Evolutionary conservation across 2,113 vertebrate genomes (phyloP), one percentile per base, ranked within the genome.

Genomic region (Aythya baeri): DNA sequence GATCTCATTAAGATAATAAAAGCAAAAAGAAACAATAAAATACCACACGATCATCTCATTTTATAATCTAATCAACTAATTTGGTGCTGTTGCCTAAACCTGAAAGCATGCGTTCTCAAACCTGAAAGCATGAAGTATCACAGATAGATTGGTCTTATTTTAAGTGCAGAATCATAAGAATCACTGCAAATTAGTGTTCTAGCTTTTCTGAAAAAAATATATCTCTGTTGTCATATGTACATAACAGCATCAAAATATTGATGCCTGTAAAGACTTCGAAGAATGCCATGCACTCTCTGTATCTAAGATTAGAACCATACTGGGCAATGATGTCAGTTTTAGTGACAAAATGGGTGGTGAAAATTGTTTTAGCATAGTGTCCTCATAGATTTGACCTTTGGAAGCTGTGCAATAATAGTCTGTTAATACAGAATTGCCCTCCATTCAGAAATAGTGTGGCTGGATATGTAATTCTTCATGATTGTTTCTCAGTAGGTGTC

Each of bases 21-120:
- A 67, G 0, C 6, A 61, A 67, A 74, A 80, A 46, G 16, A 61
- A 76, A 14, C 11, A 41, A 4, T 34, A 63, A 59, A 73, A 36
- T 74, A 71, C 7, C 1, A 0, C 25, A 59, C 3, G 3, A 38
- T 27, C 68, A 26, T 36, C 6, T 50, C 0, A 21, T 63, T 82
- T 78, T 55, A 10, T 67, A 67, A 11, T 46, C 34, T 61, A 25
- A 7, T n/a, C 29, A 22, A 82, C 21, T 54, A 79, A 72, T 49
- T 52, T 4, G 0, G 4, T 58, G 4, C 32, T 76, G 17, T 29
- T n/a, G 6, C 5, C 11, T 34, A 85, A 67, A 89, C 6, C 21
- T 13, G 11, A 7, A 91, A 87, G 4, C 1, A 2, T 49, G 18
- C 9, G 4, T 49, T 49, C 21, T 49, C 46, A 85, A 63, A 91